A percentile compares a stretch with the other conserved stretches of the same genome.
Evolutionary conservation across 2,797 vertebrate species (phyloP).

Genomic region (Echeneis naucrates): DNA sequence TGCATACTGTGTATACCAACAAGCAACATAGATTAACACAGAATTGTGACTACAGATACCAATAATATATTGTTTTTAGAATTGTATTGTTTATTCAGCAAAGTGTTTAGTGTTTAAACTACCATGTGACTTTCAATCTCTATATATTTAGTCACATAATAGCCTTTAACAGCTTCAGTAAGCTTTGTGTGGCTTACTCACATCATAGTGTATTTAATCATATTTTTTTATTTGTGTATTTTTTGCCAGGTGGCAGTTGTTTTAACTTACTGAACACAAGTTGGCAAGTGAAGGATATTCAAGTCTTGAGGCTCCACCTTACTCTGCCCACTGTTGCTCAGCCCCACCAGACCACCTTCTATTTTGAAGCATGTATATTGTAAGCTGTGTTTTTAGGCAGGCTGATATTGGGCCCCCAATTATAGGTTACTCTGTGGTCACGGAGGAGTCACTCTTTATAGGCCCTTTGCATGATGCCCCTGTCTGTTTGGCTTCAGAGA

Average conservation of each 20-base stretch:
- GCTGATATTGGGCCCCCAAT: conserved; percentile 78
- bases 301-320: conserved; percentile 52
- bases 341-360: conserved; percentile 66
- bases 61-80: background rate
- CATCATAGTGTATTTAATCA: background rate
- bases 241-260: background rate
- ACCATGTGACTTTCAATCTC: background rate
- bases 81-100: background rate
- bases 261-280: conserved; percentile 20
- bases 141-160: background rate
- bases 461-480: conserved; percentile 36
- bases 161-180: no score
- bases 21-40: background rate
- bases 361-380: conserved; percentile 76
- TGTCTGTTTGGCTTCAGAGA: conserved; percentile 44
- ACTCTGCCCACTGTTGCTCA: conserved; percentile 51
- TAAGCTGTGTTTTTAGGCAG: conserved; percentile 71
- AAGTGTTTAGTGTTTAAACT: background rate
- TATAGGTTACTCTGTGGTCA: conserved; percentile 80
- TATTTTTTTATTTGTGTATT: background rate
- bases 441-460: conserved; percentile 75
- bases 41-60: background rate
- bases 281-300: conserved; percentile 36
- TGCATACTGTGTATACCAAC: background rate
- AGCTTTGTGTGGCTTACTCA: background rate